Evolutionary conservation across 2,797 vertebrate species (phyloP), one percentile per base, ranked within the genome.

Genomic region (Lithobates sylvaticus): DNA sequence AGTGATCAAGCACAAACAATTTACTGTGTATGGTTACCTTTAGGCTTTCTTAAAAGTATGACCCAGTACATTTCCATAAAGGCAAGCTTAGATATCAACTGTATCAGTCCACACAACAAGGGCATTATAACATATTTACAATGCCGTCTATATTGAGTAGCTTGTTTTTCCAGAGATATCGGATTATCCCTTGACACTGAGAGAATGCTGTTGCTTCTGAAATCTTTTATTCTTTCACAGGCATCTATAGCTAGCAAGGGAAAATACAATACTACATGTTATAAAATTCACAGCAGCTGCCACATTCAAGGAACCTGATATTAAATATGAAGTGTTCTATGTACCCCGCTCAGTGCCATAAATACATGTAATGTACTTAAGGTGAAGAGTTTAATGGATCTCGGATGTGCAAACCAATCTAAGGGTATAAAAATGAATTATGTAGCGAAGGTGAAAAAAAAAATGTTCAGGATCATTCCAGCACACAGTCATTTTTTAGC

Each of bases 241-340:
- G 61, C 54, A 47, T 68, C 68, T 72, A 72, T 73, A 73, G 69
- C 79, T 72, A 81, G 26, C 79, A 73, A 73, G 69, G 79, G 69
- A 73, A 73, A 73, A 69, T 71, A 64, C 50, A 81, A 64, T 72
- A 81, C 47, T 42, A 61, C 44, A 72, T 54, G 69, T 72, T 72
- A 64, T 73, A 72, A 73, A 81, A 73, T 29, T 81, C 69, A 81
- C 69, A 72, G 79, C 69, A 73, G 50, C 79, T 64, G 69, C 79
- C 69, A 81, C 79, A 81, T 72, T 73, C 58, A 64, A 73, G 69
- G 69, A 81, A 81, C 69, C 69, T 61, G 39, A 42, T 72, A 61
- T 72, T 81, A 81, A 72, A 81, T 81, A 81, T 64, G 69, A 73
- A 61, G 79, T 81, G 23, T 73, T 73, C 50, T 73, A n/a, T 42